Base-by-base conservation (phyloP, 2,797 vertebrate species). In the Oophaga sylvatica region DNA sequence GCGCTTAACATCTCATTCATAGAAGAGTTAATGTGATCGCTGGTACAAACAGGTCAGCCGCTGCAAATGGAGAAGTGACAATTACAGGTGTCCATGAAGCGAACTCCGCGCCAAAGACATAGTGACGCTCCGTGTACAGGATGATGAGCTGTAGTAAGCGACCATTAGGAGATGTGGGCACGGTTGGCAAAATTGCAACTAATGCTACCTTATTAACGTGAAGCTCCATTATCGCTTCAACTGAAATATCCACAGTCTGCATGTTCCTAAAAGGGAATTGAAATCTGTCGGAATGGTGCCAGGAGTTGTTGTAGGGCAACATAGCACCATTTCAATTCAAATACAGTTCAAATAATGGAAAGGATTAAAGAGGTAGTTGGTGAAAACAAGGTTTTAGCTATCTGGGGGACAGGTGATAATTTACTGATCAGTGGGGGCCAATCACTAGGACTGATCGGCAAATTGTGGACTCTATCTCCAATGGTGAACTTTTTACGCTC, bases 1-100 rank as follows among this genome's bases (percentile, higher is more conserved):
- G 6, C 19, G 45, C 80, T 60, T 78, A 63, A 70, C 63, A 70
- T 83, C 41, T 57, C 63, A 78, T 63, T 68, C 71, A 83, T 67
- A 20, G 75, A 67, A 15, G 41, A 60, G 70, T 81, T 82, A 82
- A 82, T 77, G 80, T 29, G 9, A 62, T 22, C 3, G 71, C 35
- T 73, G n/a, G 31, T 16, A 65, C 45, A 48, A 57, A 59, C 13
- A 70, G 78, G 68, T 80, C 79, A 75, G 48, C 1, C 6, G 56
- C 6, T 68, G 60, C 41, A 16, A 75, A 48, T 29, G 53, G 6
- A 62, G 83, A 76, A 41, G 71, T 62, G 8, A n/a, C 45, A 22
- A 81, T 65, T 65, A 16, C 79, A 81, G 79, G 79, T 63, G 60
- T 65, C 29, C 35, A 71, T 15, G 26, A 35, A 83, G 53, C 45